phyloP scores from a whole-genome alignment of 2,797 vertebrate genomes.

The Poeciliopsis presidionis region DNA sequence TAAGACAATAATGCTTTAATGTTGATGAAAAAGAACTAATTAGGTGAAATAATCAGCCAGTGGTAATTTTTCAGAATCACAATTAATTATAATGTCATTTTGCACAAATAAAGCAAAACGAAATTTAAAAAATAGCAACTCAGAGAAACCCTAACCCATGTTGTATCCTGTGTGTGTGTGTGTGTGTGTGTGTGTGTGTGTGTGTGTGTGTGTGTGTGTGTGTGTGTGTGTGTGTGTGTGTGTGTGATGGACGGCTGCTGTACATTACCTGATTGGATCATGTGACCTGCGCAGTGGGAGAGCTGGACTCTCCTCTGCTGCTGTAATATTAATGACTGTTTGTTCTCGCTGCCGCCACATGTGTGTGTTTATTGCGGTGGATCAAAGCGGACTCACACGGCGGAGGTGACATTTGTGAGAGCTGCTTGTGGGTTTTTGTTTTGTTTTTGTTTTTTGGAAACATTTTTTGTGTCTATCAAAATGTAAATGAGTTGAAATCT shows the following conservation, averaged over 20 bases:
- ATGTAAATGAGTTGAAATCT: background rate
- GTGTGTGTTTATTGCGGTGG: conserved; percentile 8
- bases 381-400: conserved; percentile 27
- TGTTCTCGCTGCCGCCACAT: conserved; percentile 14
- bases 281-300: conserved; percentile 42
- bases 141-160: too few species aligned
- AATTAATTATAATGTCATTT: too few species aligned
- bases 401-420: conserved; percentile 37
- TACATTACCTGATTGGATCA: conserved; percentile 60
- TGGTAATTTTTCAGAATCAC: too few species aligned
- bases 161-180: too few species aligned
- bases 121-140: too few species aligned
- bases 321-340: conserved; percentile 40
- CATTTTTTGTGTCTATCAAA: background rate
- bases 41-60: too few species aligned
- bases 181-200: too few species aligned
- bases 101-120: too few species aligned
- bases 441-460: background rate
- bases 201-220: too few species aligned
- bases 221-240: conserved; percentile 19
- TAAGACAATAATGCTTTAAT: too few species aligned
- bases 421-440: background rate
- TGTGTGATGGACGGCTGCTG: conserved; percentile 39
- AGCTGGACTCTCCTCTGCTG: background rate
- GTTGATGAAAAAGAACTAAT: too few species aligned